Conservation (phyloP, 2,113 vertebrate genomes). For the Litocranius walleri region DNA sequence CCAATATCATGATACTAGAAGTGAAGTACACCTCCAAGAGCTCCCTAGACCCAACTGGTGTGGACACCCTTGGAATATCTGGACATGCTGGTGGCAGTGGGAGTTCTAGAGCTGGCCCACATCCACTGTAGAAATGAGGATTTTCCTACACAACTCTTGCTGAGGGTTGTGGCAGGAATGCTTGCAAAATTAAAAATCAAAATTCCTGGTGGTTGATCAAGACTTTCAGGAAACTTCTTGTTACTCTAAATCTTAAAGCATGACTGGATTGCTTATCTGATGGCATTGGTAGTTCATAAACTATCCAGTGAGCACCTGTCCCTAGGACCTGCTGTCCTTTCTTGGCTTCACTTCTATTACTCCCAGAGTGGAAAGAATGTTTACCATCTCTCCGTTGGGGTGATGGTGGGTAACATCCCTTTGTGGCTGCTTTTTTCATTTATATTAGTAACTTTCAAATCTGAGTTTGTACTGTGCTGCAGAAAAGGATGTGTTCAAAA, state of each 20-base stretch:
- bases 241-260: neutral
- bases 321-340: neutral
- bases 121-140: neutral
- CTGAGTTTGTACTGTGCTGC: neutral
- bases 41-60: neutral
- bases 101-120: neutral
- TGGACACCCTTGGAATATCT: neutral
- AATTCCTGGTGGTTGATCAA: neutral
- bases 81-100: neutral
- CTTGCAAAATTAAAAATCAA: neutral
- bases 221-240: constrained; percentile 1
- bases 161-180: neutral
- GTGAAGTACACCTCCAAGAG: neutral
- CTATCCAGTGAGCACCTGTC: neutral
- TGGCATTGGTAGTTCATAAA: neutral
- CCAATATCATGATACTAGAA: neutral
- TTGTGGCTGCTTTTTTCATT: neutral
- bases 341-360: neutral
- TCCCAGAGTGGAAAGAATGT: neutral
- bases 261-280: neutral
- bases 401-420: neutral
- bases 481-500: neutral
- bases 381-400: neutral
- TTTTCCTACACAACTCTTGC: neutral
- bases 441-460: neutral